These are phyloP conservation scores for Acestrorhynchus altus DNA, from an alignment of 2,797 vertebrate genomes.

Conservation along the genomic window DNA sequence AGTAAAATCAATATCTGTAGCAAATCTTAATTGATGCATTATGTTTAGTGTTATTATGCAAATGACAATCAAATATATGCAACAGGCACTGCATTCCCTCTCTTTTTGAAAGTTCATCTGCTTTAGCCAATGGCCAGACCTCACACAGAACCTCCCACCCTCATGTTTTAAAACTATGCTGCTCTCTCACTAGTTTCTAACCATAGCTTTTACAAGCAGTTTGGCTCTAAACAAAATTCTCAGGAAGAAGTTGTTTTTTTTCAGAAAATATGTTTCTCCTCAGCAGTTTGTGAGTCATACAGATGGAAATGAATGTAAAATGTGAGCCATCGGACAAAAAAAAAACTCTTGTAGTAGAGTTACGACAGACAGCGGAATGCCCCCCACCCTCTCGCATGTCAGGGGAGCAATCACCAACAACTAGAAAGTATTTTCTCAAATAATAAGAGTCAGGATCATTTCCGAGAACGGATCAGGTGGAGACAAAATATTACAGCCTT, in stretches of 20 bases:
- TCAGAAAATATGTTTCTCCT: neutral
- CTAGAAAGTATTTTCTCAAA: conserved; percentile 5
- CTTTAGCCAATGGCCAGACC: too few species aligned
- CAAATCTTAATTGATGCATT: too few species aligned
- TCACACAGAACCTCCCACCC: too few species aligned
- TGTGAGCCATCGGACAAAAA: neutral
- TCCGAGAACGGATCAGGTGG: neutral
- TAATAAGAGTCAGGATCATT: conserved; percentile 2
- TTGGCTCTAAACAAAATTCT: too few species aligned
- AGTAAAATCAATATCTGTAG: too few species aligned
- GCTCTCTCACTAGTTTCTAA: too few species aligned
- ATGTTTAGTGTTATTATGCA: too few species aligned
- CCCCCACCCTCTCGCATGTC: neutral
- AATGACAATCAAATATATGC: too few species aligned
- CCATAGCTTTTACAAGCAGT: too few species aligned
- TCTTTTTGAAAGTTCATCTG: too few species aligned
- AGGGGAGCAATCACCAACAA: neutral
- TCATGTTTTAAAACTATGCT: too few species aligned
- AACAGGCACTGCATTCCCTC: too few species aligned
- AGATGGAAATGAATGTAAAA: neutral
- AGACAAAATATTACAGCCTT: neutral
- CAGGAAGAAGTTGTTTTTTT: neutral
- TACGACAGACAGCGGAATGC: neutral
- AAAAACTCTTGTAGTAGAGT: neutral
- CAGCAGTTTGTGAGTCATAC: neutral